Conservation (phyloP, 2,888 invertebrate species). For the Eupeodes luniger region DNA sequence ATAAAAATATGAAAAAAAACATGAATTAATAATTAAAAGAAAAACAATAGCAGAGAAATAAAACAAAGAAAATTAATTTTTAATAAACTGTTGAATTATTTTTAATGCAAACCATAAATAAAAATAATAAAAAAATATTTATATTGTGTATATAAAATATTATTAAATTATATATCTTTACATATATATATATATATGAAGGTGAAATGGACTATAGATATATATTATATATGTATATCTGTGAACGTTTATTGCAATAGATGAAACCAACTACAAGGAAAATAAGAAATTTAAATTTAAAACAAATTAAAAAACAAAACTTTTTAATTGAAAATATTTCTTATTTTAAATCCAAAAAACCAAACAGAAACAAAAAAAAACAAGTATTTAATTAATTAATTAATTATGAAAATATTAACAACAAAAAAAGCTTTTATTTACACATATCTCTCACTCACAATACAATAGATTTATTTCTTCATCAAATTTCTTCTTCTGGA, state of each 20-base stretch:
- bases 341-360: conserved; percentile 45
- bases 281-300: conserved; percentile 43
- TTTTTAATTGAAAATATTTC: conserved; percentile 49
- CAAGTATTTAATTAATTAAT: conserved; percentile 56
- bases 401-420: conserved; percentile 35
- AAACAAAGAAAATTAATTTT: conserved; percentile 73
- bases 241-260: conserved; percentile 75
- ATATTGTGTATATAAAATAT: conserved; percentile 76
- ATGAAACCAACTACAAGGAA: conserved; percentile 76
- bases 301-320: background rate
- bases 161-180: conserved; percentile 76
- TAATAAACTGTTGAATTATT: conserved; percentile 76
- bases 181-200: conserved; percentile 74
- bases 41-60: conserved; percentile 73
- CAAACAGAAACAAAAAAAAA: conserved; percentile 10
- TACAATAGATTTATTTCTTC: conserved; percentile 68
- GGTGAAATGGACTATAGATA: conserved; percentile 66
- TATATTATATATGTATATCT: conserved; percentile 59
- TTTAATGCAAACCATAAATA: conserved; percentile 75
- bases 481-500: conserved; percentile 74
- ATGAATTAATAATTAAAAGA: conserved; percentile 28
- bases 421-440: conserved; percentile 72
- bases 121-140: conserved; percentile 70
- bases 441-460: conserved; percentile 74
- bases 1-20: conserved; percentile 34